These are phyloP conservation scores for Regulus satrapa DNA, from an alignment of 2,113 vertebrate species.

Conservation along the genomic window DNA sequence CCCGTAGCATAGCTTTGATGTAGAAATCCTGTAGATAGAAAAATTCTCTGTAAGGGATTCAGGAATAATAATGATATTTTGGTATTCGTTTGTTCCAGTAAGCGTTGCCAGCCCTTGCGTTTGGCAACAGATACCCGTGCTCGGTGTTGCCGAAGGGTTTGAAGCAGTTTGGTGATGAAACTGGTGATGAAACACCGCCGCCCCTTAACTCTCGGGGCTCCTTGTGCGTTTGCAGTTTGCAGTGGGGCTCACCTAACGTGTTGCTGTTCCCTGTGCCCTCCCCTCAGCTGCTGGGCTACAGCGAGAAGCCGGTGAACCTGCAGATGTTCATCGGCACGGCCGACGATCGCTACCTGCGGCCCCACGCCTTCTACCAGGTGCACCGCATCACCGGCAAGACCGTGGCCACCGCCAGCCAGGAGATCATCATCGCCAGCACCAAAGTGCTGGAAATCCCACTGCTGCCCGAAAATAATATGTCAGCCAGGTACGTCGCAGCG, in stretches of 20 bases:
- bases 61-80: neutral
- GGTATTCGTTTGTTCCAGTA: neutral
- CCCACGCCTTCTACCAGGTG: slow-evolving; percentile 98
- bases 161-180: neutral
- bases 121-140: neutral
- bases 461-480: slow-evolving; percentile 96
- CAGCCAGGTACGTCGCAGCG: slow-evolving; percentile 83
- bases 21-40: neutral
- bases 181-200: neutral
- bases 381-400: slow-evolving; percentile 98
- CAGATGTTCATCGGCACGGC: slow-evolving; percentile 99
- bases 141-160: neutral
- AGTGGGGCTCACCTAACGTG: neutral
- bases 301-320: slow-evolving; percentile 92
- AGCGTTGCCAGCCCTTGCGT: neutral
- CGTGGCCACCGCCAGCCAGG: slow-evolving; percentile 95
- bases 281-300: slow-evolving; percentile 91
- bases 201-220: neutral
- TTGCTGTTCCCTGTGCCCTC: neutral
- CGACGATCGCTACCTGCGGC: slow-evolving; percentile 94
- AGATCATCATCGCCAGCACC: slow-evolving; percentile 90
- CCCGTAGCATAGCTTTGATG: neutral
- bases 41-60: neutral
- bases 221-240: neutral
- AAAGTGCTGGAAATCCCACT: slow-evolving; percentile 98